These are phyloP conservation scores for Channa argus DNA, from an alignment of 2,113 vertebrate species.

Conservation along the genomic window DNA sequence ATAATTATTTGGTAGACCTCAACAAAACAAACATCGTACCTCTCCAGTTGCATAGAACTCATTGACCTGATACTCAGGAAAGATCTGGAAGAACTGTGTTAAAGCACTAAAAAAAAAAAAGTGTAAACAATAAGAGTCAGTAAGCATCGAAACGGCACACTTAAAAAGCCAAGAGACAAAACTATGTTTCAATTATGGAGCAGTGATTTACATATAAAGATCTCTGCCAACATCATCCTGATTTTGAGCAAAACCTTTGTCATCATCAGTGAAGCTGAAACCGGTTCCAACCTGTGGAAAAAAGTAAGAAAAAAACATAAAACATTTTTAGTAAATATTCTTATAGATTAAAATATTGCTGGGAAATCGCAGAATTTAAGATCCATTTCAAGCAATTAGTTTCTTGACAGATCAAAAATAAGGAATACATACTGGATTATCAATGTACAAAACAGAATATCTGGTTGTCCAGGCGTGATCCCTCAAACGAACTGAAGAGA, in stretches of 20 bases:
- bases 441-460: conserved; percentile 87
- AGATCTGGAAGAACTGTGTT: conserved; percentile 87
- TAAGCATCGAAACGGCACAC: not conserved
- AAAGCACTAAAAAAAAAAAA: conserved; percentile 79
- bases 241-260: conserved; percentile 79
- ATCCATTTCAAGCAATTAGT: not conserved
- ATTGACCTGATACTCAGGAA: conserved; percentile 88
- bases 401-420: not conserved
- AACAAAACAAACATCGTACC: conserved; percentile 64
- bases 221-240: conserved; percentile 85
- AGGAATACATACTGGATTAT: conserved; percentile 82
- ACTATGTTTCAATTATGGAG: not conserved
- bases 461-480: conserved; percentile 84
- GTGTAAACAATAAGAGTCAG: not conserved
- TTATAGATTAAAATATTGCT: not conserved
- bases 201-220: conserved; percentile 81
- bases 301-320: not conserved
- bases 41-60: conserved; percentile 88
- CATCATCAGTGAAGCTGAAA: conserved; percentile 85
- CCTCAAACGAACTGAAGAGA: conserved; percentile 77
- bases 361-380: not conserved
- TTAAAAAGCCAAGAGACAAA: not conserved
- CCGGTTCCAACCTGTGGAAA: conserved; percentile 84
- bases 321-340: not conserved
- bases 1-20: not conserved